These are phyloP conservation scores for Diarsia dahlii DNA, from an alignment of 2,888 invertebrate species.

Conservation along the genomic window DNA sequence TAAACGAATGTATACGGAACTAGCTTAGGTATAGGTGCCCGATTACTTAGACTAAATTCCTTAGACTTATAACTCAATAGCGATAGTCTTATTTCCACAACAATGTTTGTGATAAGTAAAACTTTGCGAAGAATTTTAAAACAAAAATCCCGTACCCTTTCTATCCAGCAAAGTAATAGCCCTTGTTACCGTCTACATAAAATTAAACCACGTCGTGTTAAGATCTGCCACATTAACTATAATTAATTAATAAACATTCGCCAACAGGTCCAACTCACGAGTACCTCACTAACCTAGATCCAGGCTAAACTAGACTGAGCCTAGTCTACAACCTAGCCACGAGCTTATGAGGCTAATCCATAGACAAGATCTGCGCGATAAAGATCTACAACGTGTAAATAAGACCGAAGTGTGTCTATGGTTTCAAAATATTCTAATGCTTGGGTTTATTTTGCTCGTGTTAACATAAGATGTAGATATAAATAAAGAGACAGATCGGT, in stretches of 20 bases:
- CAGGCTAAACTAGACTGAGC: slow-evolving; percentile 20
- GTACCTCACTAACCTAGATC: slow-evolving; percentile 54
- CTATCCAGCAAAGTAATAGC: background rate
- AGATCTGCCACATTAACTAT: slow-evolving; percentile 44
- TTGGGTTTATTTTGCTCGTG: slow-evolving; percentile 26
- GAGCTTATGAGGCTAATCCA: slow-evolving; percentile 37
- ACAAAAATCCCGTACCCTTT: background rate
- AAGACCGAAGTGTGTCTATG: slow-evolving; percentile 35
- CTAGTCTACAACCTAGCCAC: slow-evolving; percentile 21
- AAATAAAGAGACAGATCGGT: background rate
- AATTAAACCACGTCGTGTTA: slow-evolving; percentile 29
- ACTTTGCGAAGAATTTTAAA: background rate
- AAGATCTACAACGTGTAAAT: slow-evolving; percentile 52
- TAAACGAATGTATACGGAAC: background rate
- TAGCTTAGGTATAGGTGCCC: background rate
- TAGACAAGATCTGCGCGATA: slow-evolving; percentile 49
- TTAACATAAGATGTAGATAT: background rate
- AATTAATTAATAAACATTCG: slow-evolving; percentile 51
- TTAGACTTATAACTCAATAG: too few relatives aligned
- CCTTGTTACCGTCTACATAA: background rate
- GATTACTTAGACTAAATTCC: background rate
- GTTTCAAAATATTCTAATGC: slow-evolving; percentile 41
- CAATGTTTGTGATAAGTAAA: background rate
- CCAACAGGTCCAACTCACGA: slow-evolving; percentile 47
- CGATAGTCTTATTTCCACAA: too few relatives aligned